Evolutionary conservation across 2,888 invertebrate genomes (phyloP), one percentile per base, ranked within the genome.

Genomic region (Ectobius pallidus): DNA sequence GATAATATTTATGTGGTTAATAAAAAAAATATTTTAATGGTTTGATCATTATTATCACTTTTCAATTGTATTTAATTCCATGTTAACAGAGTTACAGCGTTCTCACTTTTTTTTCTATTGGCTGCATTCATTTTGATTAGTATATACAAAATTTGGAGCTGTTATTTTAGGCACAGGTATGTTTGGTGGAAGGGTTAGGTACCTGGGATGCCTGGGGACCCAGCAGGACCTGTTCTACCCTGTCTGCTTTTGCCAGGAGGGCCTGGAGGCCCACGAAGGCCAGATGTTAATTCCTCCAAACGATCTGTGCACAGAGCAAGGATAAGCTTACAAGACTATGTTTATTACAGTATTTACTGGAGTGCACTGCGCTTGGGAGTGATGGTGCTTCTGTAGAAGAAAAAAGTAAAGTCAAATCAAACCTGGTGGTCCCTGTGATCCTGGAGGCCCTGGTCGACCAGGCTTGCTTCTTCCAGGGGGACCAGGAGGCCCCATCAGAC

Each of bases 401-500:
- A n/a, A 20, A 18, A n/a, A 9, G 18, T 46, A 39, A 63, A 34
- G 25, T 22, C 18, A 25, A 63, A 30, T 16, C 73, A 55, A 73
- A 90, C 92, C 92, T 85, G 88, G 86, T 27, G 85, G 83, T 77
- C 93, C 93, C 78, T 90, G 88, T 1, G 86, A 82, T 55, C 94
- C 94, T 58, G 90, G 88, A 77, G 87, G 83, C 20, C 94, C 94
- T 22, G 89, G 87, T 67, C 88, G 87, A 49, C 94, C 94, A 76
- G 90, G 86, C 79, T 87, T 88, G 32, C 89, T 88, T 62, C 84
- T 83, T 58, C 91, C 90, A 18, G 91, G 89, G 88, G 88, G 22
- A 91, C 91, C 44, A 91, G 89, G 6, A 90, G 89, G 68, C 91
- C 90, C 70, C 84, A 83, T 79, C 88, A 86, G 77, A 27, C 86